Conservation (phyloP, 1,140 invertebrate species). For the Lordiphosa collinella region DNA sequence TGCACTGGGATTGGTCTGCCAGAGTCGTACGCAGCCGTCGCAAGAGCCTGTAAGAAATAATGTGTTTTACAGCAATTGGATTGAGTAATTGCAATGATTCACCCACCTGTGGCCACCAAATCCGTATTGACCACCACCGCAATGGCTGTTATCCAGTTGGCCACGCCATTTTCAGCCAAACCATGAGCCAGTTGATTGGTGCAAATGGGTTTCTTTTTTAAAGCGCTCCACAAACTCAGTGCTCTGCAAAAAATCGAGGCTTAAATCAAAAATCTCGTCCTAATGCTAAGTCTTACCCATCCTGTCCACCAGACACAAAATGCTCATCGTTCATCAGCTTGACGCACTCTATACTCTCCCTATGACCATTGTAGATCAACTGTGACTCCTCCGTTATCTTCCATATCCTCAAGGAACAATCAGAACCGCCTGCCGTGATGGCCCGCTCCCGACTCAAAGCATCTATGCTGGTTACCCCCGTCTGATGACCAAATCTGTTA, state of each 20-base stretch:
- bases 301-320: constrained; percentile 94
- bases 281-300: constrained; percentile 84
- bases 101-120: constrained; percentile 91
- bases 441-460: constrained; percentile 90
- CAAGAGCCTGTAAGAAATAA: constrained; percentile 84
- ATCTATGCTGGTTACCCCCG: constrained; percentile 93
- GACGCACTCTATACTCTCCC: constrained; percentile 91
- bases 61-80: neutral
- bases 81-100: neutral
- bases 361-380: constrained; percentile 92
- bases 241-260: constrained; percentile 78
- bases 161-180: constrained; percentile 82
- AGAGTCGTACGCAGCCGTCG: constrained; percentile 91
- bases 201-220: constrained; percentile 94
- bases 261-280: neutral
- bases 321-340: constrained; percentile 94
- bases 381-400: constrained; percentile 98
- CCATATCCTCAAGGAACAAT: constrained; percentile 93
- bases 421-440: constrained; percentile 93
- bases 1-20: constrained; percentile 89
- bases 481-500: constrained; percentile 92
- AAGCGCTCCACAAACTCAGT: constrained; percentile 91
- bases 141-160: constrained; percentile 93
- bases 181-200: constrained; percentile 90
- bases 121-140: constrained; percentile 92